Percentiles rank a stretch among this genome's conserved stretches.
Evolutionary conservation across 2,113 vertebrate species (phyloP).

Genomic region (Andinoacara biseriatus): DNA sequence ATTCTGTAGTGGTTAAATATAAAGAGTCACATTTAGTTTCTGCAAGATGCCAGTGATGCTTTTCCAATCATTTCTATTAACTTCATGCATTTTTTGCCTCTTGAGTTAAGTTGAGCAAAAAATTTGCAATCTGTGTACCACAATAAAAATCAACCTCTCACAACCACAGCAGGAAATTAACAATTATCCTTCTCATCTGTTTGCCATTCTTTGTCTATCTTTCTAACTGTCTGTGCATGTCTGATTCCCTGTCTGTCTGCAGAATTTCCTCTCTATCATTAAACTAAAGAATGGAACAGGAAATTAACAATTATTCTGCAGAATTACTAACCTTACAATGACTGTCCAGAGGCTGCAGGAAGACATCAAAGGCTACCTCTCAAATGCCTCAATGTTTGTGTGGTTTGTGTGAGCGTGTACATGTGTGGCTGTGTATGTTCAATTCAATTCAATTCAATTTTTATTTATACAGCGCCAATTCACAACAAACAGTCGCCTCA

Average conservation of each 20-base stretch:
- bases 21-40: background rate
- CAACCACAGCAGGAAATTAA: constrained; percentile 55
- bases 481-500: no score
- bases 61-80: background rate
- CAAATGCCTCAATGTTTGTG: constrained; percentile 14
- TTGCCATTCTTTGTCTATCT: constrained; percentile 26
- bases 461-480: no score
- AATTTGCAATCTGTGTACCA: background rate
- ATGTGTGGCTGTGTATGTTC: background rate
- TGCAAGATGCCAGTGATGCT: background rate
- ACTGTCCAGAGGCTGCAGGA: constrained; percentile 30
- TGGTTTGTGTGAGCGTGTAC: background rate
- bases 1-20: no score
- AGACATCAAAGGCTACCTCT: constrained; percentile 53
- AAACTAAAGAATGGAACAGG: constrained; percentile 48
- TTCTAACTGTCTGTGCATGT: constrained; percentile 30
- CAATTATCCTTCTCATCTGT: constrained; percentile 58
- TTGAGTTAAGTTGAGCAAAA: constrained; percentile 20
- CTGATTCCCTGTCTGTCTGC: constrained; percentile 33
- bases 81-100: background rate
- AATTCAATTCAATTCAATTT: no score
- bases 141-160: constrained; percentile 41
- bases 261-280: constrained; percentile 54
- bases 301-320: constrained; percentile 72
- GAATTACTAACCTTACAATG: constrained; percentile 37